phyloP scores from a whole-genome alignment of 2,888 invertebrate genomes.

The Xanthia togata region DNA sequence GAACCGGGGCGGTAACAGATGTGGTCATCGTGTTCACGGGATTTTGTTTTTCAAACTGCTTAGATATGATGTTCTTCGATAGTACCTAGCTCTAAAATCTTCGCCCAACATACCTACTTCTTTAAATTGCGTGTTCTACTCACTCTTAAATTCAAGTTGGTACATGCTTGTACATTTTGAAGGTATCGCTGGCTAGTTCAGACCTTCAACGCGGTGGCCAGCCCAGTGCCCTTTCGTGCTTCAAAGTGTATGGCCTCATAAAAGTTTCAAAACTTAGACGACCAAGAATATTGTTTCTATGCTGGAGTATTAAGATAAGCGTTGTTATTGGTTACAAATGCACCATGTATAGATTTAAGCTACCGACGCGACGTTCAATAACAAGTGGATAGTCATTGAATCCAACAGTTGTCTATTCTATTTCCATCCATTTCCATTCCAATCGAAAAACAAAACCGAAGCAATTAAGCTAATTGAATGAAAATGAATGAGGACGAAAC shows the following conservation, averaged over 20 bases:
- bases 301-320: background rate
- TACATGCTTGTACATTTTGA: background rate
- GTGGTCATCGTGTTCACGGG: no score
- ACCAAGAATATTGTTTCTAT: background rate
- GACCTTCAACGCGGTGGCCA: background rate
- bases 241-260: background rate
- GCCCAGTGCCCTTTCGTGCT: slow-evolving; percentile 6
- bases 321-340: background rate
- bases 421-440: background rate
- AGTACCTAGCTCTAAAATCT: no score
- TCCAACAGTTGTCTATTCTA: background rate
- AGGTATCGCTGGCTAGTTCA: background rate
- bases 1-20: no score
- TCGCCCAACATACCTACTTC: no score
- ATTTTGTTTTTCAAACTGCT: no score
- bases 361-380: background rate
- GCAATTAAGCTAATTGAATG: no score
- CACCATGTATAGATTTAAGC: background rate
- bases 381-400: background rate
- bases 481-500: background rate
- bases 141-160: background rate
- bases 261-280: background rate
- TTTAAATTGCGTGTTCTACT: background rate
- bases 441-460: background rate
- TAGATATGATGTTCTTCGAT: no score